Base-by-base conservation (phyloP, 2,797 vertebrate genomes). In the Geotrypetes seraphini region DNA sequence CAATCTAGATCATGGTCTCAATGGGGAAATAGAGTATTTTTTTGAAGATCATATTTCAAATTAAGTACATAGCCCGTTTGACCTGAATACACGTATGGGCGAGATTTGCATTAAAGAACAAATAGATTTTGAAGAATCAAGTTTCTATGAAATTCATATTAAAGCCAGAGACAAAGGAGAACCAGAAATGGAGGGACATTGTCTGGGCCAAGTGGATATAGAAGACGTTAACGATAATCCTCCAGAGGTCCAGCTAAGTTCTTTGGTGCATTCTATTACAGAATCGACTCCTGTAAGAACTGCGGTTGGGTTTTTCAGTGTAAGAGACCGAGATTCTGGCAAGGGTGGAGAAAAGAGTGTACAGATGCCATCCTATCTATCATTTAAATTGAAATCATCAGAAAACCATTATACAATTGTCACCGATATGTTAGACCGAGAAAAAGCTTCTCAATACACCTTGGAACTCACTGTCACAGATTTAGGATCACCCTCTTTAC, bases 281-380 rank as follows among this genome's bases (percentile, higher is more conserved):
- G 72, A 81, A 6, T 44, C 71, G 4, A 49, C 66, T 3, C 24
- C 53, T 0, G 49, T 24, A 15, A 71, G 32, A 19, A 29, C 39
- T 12, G 15, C 20, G 15, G 18, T 48, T 10, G 28, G 37, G 5
- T 24, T 39, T 12, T 7, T 48, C 3, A 16, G 5, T 10, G 25
- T 43, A 4, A 31, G 10, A 3, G 39, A 43, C n/a, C 23, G 7
- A 11, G 45, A 48, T 29, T 40, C 21, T 7, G 45, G 27, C 3
- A 8, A 16, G 10, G 48, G 48, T 23, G 39, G 32, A 8, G 41
- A 80, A 34, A 71, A 88, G 13, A 71, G 59, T 5, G 44, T 85
- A 22, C 56, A 43, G 27, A 53, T 87, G n/a, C 72, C 71, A 9
- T 60, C 50, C 16, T 76, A 76, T 18, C 60, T 87, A 36, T 10